Conservation (phyloP, 2,113 vertebrate species). For the Gymnobelideus leadbeateri region DNA sequence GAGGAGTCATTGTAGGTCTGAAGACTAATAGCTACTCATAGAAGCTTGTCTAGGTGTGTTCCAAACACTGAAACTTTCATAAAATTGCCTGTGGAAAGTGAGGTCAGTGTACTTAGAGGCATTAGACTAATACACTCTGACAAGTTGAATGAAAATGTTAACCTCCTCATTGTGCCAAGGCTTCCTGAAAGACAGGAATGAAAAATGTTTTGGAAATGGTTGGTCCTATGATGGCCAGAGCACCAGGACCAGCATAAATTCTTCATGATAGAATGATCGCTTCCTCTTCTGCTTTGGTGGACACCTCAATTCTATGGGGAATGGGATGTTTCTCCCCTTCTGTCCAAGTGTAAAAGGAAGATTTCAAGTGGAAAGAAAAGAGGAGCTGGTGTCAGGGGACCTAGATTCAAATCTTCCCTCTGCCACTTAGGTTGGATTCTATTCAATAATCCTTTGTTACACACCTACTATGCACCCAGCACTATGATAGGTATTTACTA, state of each 20-base stretch:
- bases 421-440: background rate
- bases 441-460: background rate
- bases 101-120: slow-evolving; percentile 54
- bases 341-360: background rate
- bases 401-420: background rate
- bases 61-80: slow-evolving; percentile 57
- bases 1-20: slow-evolving; percentile 50
- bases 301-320: background rate
- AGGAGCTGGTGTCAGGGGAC: background rate
- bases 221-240: slow-evolving; percentile 17
- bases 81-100: slow-evolving; percentile 69
- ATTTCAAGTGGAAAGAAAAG: background rate
- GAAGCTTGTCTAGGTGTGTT: slow-evolving; percentile 14
- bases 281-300: background rate
- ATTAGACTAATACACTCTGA: slow-evolving; percentile 62
- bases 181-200: slow-evolving; percentile 51
- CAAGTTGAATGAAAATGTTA: slow-evolving; percentile 52
- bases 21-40: slow-evolving; percentile 39
- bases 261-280: background rate
- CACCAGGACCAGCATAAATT: background rate
- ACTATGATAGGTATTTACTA: background rate
- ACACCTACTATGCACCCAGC: background rate
- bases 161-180: slow-evolving; percentile 61
- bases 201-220: slow-evolving; percentile 49
- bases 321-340: background rate